These are phyloP conservation scores for Tragelaphus imberbis DNA, from an alignment of 2,113 vertebrate species.

Conservation along the genomic window DNA sequence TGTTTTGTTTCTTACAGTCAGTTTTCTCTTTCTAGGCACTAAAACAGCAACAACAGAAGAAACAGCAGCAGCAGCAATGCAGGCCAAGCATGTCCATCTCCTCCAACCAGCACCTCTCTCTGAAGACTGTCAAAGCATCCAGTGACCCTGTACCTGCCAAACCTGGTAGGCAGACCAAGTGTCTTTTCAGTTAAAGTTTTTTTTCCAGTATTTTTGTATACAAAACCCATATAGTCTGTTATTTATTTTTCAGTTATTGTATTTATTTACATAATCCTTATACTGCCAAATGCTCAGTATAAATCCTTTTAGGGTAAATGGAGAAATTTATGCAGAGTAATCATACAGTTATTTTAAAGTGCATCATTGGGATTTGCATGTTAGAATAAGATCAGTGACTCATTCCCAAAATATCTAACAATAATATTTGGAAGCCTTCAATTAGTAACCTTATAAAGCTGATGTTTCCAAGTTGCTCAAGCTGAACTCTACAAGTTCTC, in stretches of 20 bases:
- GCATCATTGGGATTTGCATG: neutral
- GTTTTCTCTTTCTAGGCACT: conserved; percentile 83
- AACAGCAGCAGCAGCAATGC: conserved; percentile 89
- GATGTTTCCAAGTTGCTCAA: neutral
- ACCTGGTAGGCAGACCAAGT: conserved; percentile 77
- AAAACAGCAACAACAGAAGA: conserved; percentile 93
- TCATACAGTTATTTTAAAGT: neutral
- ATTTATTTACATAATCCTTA: neutral
- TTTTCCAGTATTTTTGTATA: neutral
- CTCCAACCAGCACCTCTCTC: conserved; percentile 86
- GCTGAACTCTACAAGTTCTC: neutral
- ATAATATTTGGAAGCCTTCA: neutral
- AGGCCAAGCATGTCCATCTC: conserved; percentile 85
- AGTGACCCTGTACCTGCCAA: conserved; percentile 79
- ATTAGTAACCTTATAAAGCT: neutral
- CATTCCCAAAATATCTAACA: neutral
- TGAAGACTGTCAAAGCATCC: conserved; percentile 89
- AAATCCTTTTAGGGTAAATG: neutral
- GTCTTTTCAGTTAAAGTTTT: neutral
- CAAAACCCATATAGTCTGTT: neutral
- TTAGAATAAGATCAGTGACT: neutral
- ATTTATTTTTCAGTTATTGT: neutral
- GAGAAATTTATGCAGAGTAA: neutral
- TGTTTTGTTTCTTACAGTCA: conserved; percentile 43
- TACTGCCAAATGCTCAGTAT: neutral